Percentiles rank a stretch among this genome's conserved stretches.
phyloP scores from a whole-genome alignment of 1,140 invertebrate genomes.

The Hormaphis cornu region DNA sequence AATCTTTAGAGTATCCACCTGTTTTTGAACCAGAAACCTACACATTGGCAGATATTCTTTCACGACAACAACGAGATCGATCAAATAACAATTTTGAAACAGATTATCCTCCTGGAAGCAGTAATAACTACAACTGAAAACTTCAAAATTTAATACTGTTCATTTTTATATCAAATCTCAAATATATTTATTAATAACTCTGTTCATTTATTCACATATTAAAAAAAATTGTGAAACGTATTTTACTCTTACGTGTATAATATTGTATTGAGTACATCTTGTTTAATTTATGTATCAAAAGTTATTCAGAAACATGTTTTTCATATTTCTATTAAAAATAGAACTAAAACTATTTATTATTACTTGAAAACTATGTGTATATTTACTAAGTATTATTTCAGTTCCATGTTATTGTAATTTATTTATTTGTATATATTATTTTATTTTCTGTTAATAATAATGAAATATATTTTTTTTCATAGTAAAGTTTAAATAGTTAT shows the following conservation, averaged over 20 bases:
- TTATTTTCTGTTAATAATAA: constrained; percentile 28
- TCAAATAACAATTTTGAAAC: constrained; percentile 23
- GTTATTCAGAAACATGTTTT: background rate
- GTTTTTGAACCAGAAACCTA: constrained; percentile 73
- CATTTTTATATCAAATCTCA: background rate
- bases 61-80: constrained; percentile 14
- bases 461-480: constrained; percentile 2
- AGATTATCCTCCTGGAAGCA: background rate
- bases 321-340: background rate
- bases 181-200: background rate
- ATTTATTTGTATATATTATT: constrained; percentile 3
- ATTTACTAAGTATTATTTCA: constrained; percentile 7
- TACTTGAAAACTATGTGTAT: background rate
- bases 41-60: constrained; percentile 46
- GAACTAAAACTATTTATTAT: background rate
- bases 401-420: background rate
- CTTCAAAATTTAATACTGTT: background rate
- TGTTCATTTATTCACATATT: background rate
- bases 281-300: background rate
- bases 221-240: background rate
- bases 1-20: constrained; percentile 61
- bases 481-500: background rate
- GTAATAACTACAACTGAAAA: constrained; percentile 5
- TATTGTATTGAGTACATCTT: constrained; percentile 1
- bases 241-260: background rate